phyloP scores from a whole-genome alignment of 2,888 invertebrate species.

The Nowickia ferox region DNA sequence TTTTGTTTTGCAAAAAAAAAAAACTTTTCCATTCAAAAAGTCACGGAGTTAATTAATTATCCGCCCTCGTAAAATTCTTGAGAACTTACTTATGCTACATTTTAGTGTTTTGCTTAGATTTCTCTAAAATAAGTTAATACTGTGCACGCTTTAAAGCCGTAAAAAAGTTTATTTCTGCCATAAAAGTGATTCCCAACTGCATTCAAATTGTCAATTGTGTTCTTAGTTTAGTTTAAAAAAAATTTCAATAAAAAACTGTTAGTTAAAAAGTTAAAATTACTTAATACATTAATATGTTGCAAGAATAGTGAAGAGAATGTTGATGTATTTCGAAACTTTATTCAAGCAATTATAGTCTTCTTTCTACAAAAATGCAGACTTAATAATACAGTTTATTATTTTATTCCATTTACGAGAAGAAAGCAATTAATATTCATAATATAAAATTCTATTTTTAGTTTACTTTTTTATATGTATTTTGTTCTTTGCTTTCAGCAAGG shows the following conservation, averaged over 20 bases:
- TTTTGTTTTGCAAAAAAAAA: too few relatives aligned
- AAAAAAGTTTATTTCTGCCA: not conserved
- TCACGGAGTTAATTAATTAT: too few relatives aligned
- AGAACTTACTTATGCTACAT: too few relatives aligned
- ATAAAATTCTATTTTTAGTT: slow-evolving; percentile 74
- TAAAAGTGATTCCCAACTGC: not conserved
- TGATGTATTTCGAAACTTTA: not conserved
- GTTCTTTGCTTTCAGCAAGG: not conserved
- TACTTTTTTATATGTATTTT: slow-evolving; percentile 76
- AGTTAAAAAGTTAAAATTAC: not conserved
- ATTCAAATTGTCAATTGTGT: too few relatives aligned
- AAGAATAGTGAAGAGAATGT: not conserved
- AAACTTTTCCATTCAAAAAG: too few relatives aligned
- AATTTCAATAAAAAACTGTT: not conserved
- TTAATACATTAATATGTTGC: not conserved
- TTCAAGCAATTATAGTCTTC: not conserved
- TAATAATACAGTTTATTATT: not conserved
- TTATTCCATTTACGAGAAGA: slow-evolving; percentile 15
- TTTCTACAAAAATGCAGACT: not conserved
- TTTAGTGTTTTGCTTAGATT: too few relatives aligned
- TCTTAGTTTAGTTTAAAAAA: too few relatives aligned
- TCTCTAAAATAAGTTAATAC: not conserved
- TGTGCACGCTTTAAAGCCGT: not conserved
- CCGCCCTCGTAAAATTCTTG: too few relatives aligned
- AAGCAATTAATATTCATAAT: slow-evolving; percentile 77